Evolutionary conservation across 1,140 invertebrate genomes (phyloP).

Genomic region (Tetramorium alpestre): DNA sequence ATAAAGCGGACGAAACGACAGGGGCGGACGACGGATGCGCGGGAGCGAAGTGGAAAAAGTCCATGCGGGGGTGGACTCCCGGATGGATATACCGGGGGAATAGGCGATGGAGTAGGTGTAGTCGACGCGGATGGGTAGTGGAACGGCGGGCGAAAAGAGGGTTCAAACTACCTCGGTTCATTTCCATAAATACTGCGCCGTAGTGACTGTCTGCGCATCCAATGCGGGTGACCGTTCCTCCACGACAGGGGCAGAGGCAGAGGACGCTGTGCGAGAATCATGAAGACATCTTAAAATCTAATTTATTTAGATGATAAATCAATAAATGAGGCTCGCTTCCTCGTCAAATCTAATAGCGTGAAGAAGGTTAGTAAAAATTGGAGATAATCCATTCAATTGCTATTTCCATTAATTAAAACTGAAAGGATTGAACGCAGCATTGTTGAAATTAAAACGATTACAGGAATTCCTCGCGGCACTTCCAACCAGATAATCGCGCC

Average conservation of each 20-base stretch:
- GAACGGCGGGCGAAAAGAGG: conserved; percentile 73
- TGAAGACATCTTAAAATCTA: conserved; percentile 27
- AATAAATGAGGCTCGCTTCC: neutral
- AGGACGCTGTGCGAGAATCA: conserved; percentile 3
- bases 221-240: conserved; percentile 23
- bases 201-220: conserved; percentile 50
- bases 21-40: conserved; percentile 18
- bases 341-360: neutral
- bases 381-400: neutral
- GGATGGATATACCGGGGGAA: neutral
- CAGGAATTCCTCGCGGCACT: neutral
- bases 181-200: conserved; percentile 83
- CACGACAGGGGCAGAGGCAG: neutral
- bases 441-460: neutral
- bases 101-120: conserved; percentile 11
- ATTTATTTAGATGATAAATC: conserved; percentile 4
- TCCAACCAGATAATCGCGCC: neutral
- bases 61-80: neutral
- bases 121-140: conserved; percentile 7
- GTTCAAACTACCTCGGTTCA: conserved; percentile 81
- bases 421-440: neutral
- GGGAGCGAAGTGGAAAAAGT: conserved; percentile 38
- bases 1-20: conserved; percentile 52
- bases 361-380: neutral
- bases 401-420: neutral